Evolutionary conservation across 2,797 vertebrate genomes (phyloP), one percentile per base, ranked within the genome.

Genomic region (Rhabdophis nuchalis): DNA sequence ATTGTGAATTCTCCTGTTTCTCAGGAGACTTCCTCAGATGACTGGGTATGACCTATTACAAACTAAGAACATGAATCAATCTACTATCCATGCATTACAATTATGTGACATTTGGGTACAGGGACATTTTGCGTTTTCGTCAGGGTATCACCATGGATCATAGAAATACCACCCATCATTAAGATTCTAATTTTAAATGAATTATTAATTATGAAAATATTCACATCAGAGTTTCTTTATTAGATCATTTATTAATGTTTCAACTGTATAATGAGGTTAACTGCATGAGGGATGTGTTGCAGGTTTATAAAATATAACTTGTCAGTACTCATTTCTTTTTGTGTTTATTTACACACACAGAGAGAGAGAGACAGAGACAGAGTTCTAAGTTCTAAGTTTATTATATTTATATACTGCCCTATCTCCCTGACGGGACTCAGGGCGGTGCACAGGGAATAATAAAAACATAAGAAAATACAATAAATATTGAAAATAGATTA

Each of bases 221-320:
- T 89, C 68, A 90, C 86, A 58, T 86, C 90, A 93, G 77, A 50
- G 91, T 95, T 93, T 85, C 93, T 96, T 96, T 96, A 95, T 93
- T 57, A 85, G 95, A 93, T 93, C 53, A 4, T 95, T 95, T 94
- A 90, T 91, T 95, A 89, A 88, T 53, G 90, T 87, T 64, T 94
- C 87, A 93, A 92, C 86, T 90, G 93, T 92, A 92, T 89, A 93
- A 91, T 56, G 52, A 95, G 95, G 91, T 95, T 94, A 95, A 91
- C 58, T 64, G 88, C 91, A 92, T 3, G 61, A 94, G 64, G 91
- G 85, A 88, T 23, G 61, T 91, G 96, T 95, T 94, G 95, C 10
- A 18, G 87, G 68, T 72, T 86, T 5, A 52, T 94, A 92, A 90
- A 95, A 92, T 58, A 58, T 57, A 94, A 77, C 41, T 94, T 94